Percentiles rank a stretch among this genome's conserved stretches.
Evolutionary conservation across 2,797 vertebrate species (phyloP).

Genomic region (Galaxias olidus): DNA sequence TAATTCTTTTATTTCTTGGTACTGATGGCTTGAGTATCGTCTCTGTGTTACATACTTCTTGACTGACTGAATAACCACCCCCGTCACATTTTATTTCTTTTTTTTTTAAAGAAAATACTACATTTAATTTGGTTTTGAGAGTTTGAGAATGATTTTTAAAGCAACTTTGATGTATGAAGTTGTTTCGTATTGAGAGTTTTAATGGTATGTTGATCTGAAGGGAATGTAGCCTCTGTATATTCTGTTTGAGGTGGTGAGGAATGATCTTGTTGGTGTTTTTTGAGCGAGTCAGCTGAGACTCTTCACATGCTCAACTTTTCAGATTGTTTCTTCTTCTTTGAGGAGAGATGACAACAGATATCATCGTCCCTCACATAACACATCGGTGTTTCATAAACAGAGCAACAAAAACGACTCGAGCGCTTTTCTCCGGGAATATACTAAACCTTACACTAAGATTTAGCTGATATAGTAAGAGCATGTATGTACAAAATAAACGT

Average conservation of each 20-base stretch:
- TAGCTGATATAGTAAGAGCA: constrained; percentile 50
- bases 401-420: constrained; percentile 19
- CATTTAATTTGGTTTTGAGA: constrained; percentile 17
- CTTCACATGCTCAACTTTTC: constrained; percentile 36
- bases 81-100: background rate
- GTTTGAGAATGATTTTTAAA: constrained; percentile 19
- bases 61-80: background rate
- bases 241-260: constrained; percentile 6
- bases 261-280: background rate
- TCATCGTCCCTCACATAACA: background rate
- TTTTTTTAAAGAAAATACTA: constrained; percentile 18
- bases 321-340: constrained; percentile 13
- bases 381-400: constrained; percentile 11
- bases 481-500: constrained; percentile 29
- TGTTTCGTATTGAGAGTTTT: constrained; percentile 1
- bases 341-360: constrained; percentile 5
- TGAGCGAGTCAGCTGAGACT: constrained; percentile 33
- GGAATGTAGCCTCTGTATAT: constrained; percentile 4
- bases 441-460: constrained; percentile 32
- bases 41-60: background rate
- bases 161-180: constrained; percentile 16
- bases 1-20: too few relatives aligned
- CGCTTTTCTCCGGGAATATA: constrained; percentile 25
- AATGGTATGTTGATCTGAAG: constrained; percentile 22
- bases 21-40: too few relatives aligned